These are phyloP conservation scores for Platygyra sinensis DNA, from an alignment of 64 coral and sea anemone genomes.

Conservation along the genomic window DNA sequence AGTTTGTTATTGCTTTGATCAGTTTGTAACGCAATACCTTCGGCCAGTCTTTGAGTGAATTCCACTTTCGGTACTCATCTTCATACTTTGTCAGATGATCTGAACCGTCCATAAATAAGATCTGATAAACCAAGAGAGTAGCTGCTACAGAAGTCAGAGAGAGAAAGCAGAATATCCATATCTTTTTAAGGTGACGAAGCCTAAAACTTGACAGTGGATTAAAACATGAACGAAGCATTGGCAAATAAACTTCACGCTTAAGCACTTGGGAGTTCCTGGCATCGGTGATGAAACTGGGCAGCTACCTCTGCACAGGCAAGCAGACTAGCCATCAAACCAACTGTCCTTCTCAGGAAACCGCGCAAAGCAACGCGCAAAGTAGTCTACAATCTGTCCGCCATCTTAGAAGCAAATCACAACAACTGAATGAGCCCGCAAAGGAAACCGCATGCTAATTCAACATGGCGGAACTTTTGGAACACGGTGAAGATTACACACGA, in stretches of 20 bases:
- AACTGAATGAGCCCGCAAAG: neutral
- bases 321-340: neutral
- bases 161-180: neutral
- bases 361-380: too few relatives aligned
- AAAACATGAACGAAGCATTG: conserved; percentile 17
- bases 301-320: neutral
- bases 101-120: conserved; percentile 14
- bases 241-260: neutral
- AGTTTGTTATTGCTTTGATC: neutral
- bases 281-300: neutral
- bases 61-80: conserved; percentile 4
- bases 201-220: neutral
- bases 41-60: conserved; percentile 1
- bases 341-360: neutral
- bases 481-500: conserved; percentile 8
- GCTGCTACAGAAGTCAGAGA: neutral
- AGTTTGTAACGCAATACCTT: conserved; percentile 12
- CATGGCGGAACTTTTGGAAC: conserved; percentile 39
- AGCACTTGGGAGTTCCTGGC: neutral
- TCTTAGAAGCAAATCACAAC: neutral
- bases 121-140: conserved; percentile 24
- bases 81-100: neutral
- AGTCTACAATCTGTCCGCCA: neutral
- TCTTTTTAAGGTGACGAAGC: neutral
- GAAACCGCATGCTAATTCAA: neutral